phyloP scores from a whole-genome alignment of 1,140 invertebrate species.

The Diabrotica virgifera region DNA sequence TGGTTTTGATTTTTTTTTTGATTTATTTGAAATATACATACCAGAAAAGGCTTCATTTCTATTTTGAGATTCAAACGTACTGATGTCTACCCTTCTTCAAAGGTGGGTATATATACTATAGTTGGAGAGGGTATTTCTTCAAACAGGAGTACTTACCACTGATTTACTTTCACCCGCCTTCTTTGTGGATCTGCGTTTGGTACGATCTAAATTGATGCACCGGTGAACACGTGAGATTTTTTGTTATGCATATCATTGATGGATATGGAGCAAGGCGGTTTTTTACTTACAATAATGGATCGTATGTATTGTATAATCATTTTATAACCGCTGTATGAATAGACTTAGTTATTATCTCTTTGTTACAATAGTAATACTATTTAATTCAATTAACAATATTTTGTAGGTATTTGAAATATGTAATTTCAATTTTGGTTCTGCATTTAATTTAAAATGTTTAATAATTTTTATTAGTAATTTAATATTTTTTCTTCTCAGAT shows the following conservation, averaged over 20 bases:
- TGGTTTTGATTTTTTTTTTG: too few relatives aligned
- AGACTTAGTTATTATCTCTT: too few relatives aligned
- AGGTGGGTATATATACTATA: constrained; percentile 39
- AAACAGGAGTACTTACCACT: constrained; percentile 13
- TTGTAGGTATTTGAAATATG: too few relatives aligned
- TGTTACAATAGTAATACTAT: too few relatives aligned
- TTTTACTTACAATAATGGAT: background rate
- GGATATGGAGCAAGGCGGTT: background rate
- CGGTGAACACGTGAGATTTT: constrained; percentile 7
- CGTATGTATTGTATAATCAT: too few relatives aligned
- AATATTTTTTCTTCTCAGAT: too few relatives aligned
- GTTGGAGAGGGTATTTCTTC: constrained; percentile 35
- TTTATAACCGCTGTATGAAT: too few relatives aligned
- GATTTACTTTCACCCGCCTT: constrained; percentile 15
- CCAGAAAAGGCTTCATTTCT: constrained; percentile 41
- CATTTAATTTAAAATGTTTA: too few relatives aligned
- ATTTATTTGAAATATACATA: constrained; percentile 23
- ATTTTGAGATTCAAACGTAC: constrained; percentile 29
- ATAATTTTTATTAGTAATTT: too few relatives aligned
- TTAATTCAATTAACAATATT: too few relatives aligned
- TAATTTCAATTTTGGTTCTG: too few relatives aligned
- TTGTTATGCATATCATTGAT: background rate
- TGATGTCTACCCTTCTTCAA: constrained; percentile 37
- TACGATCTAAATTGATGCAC: constrained; percentile 3
- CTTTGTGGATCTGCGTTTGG: constrained; percentile 13